phyloP scores from a whole-genome alignment of 2,797 vertebrate species.

The Falco rusticolus region DNA sequence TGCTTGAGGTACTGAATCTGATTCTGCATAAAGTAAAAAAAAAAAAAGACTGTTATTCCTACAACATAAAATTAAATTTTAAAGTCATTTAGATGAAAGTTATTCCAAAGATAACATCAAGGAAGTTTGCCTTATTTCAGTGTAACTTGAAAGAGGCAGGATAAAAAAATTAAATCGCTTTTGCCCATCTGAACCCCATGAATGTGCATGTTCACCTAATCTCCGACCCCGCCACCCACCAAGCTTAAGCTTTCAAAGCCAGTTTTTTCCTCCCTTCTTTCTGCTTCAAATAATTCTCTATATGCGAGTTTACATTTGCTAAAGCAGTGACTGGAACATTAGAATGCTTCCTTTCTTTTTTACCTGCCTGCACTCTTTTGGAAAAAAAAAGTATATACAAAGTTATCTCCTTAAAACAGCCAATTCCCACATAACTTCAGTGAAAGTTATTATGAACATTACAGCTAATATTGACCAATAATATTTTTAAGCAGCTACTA shows the following conservation, averaged over 20 bases:
- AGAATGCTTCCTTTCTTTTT: not conserved
- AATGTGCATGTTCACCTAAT: not conserved
- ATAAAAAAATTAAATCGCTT: not conserved
- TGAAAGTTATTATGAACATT: not conserved
- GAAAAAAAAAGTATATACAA: not conserved
- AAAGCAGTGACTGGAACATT: not conserved
- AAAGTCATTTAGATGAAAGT: not conserved
- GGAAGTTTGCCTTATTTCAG: not conserved
- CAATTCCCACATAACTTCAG: not conserved
- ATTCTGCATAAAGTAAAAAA: conserved; percentile 84
- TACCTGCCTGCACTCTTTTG: not conserved
- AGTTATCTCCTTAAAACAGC: not conserved
- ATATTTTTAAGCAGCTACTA: not conserved
- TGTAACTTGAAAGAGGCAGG: not conserved
- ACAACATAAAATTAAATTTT: not conserved
- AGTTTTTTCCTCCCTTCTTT: fast-evolving
- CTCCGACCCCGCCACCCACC: not conserved
- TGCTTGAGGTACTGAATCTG: conserved; percentile 99
- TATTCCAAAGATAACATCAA: not conserved
- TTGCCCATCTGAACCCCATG: not conserved
- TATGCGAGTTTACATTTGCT: not conserved
- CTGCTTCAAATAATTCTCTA: not conserved
- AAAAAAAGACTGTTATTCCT: conserved; percentile 66
- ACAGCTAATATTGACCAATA: not conserved
- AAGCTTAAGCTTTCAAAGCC: not conserved